A percentile compares a stretch with the other conserved stretches of the same genome.
phyloP scores from a whole-genome alignment of 2,113 vertebrate species.

The Crotalus horridus region DNA sequence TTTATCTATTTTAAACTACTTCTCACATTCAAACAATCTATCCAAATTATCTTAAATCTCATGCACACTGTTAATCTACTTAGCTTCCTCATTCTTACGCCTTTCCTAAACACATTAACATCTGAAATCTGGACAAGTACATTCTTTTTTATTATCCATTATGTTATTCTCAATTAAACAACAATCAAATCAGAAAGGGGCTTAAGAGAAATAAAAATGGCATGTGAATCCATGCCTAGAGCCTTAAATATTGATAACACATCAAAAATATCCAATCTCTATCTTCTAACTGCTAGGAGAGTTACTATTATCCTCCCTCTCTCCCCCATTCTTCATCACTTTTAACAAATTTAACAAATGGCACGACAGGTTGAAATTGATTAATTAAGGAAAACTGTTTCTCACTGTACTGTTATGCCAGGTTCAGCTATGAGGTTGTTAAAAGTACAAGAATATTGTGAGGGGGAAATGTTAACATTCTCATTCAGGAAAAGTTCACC shows the following conservation, averaged over 20 bases:
- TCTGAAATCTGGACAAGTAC: background rate
- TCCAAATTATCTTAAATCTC: background rate
- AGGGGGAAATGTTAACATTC: background rate
- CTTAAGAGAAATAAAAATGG: background rate
- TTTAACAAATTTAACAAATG: background rate
- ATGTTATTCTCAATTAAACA: background rate
- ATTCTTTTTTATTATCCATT: background rate
- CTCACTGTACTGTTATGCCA: background rate
- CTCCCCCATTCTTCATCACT: background rate
- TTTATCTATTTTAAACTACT: background rate
- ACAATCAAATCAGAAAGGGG: too few species aligned
- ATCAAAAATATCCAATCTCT: background rate
- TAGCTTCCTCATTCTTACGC: background rate
- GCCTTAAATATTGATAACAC: background rate
- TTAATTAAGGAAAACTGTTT: background rate
- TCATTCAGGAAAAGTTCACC: background rate
- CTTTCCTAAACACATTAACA: background rate
- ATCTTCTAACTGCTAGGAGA: background rate
- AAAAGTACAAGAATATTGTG: background rate
- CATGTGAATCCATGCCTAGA: background rate
- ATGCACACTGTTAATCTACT: background rate
- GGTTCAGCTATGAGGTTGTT: background rate
- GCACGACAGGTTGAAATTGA: background rate
- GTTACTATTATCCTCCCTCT: background rate
- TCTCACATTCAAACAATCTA: background rate